Conservation (phyloP, 2,113 vertebrate species). For the Triplophysa tibetana region DNA sequence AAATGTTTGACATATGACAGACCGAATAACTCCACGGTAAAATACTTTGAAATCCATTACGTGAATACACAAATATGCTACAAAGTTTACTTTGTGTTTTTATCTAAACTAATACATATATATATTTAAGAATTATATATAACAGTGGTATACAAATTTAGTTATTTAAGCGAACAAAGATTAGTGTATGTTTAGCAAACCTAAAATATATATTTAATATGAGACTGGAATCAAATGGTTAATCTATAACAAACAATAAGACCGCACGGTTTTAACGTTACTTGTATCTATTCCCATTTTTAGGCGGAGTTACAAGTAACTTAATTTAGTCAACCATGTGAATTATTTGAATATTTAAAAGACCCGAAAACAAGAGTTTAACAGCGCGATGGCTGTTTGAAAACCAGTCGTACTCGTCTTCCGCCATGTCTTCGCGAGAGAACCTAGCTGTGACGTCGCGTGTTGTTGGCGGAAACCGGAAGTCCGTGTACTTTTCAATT, state of each 20-base stretch:
- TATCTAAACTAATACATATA: not conserved
- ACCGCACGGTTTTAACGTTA: too few relatives aligned
- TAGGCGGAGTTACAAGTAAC: too few relatives aligned
- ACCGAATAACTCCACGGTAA: not conserved
- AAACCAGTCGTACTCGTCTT: not conserved
- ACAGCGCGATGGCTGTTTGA: not conserved
- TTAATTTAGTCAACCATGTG: not conserved
- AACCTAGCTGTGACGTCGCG: constrained; percentile 7
- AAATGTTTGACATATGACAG: not conserved
- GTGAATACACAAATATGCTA: not conserved
- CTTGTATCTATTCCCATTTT: too few relatives aligned
- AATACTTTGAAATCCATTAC: too few relatives aligned
- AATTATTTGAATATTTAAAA: not conserved
- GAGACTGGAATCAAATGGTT: too few relatives aligned
- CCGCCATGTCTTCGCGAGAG: not conserved
- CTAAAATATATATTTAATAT: too few relatives aligned
- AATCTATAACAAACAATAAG: too few relatives aligned
- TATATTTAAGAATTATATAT: too few relatives aligned
- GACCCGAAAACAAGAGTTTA: not conserved
- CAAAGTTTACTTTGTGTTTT: not conserved
- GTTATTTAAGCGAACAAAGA: too few relatives aligned
- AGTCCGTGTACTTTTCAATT: not conserved
- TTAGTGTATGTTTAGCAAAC: too few relatives aligned
- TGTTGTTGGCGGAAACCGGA: not conserved
- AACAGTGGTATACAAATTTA: too few relatives aligned